These are phyloP conservation scores for Antrozous pallidus DNA, from an alignment of 2,797 vertebrate genomes.

Conservation along the genomic window DNA sequence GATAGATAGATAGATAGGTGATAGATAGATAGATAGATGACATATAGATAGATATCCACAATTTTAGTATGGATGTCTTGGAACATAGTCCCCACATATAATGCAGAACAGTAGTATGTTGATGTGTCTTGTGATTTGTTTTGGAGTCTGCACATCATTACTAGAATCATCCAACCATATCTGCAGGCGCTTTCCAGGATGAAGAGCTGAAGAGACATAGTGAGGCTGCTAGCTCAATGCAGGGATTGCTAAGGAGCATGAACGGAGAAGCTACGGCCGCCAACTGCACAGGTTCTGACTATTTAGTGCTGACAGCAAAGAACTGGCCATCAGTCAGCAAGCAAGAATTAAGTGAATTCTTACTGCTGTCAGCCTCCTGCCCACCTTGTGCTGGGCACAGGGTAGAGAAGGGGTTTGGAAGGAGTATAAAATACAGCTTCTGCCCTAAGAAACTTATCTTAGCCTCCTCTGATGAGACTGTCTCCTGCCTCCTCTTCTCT, in stretches of 20 bases:
- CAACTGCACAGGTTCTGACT: background rate
- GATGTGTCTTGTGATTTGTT: background rate
- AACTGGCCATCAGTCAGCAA: background rate
- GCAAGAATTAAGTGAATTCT: background rate
- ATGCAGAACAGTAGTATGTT: background rate
- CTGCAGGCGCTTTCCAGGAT: background rate
- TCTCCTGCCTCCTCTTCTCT: background rate
- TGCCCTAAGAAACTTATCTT: background rate
- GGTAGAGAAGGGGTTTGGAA: background rate
- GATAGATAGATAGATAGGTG: too few relatives aligned
- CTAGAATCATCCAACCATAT: background rate
- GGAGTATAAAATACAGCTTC: background rate
- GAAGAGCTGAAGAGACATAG: background rate
- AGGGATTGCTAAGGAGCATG: background rate
- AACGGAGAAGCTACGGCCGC: slow-evolving; percentile 3
- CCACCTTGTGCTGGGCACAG: background rate
- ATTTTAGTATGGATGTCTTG: background rate
- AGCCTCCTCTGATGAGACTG: background rate
- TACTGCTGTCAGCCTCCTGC: background rate
- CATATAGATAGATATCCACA: background rate
- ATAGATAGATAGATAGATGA: too few relatives aligned
- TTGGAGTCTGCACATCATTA: background rate
- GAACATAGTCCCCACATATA: background rate
- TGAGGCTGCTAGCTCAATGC: background rate
- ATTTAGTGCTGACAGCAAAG: slow-evolving; percentile 34